These are phyloP conservation scores for Caenorhabditis sp. DNA, from an alignment of 2,888 invertebrate species.

Conservation along the genomic window DNA sequence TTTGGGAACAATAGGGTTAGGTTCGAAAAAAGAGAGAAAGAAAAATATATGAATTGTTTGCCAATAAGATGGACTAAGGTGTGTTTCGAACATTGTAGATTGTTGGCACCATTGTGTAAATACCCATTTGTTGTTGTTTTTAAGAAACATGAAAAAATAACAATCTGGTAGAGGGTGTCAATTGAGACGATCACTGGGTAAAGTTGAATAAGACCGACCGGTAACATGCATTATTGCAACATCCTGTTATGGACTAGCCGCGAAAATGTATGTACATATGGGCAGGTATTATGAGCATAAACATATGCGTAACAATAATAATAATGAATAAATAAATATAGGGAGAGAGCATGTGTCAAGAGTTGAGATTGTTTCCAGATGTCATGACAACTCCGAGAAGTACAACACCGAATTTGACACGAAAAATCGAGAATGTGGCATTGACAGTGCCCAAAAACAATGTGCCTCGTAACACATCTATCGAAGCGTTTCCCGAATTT, in stretches of 20 bases:
- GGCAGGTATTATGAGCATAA: not conserved
- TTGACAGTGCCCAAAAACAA: conserved; percentile 3
- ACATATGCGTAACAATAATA: not conserved
- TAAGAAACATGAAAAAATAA: too few relatives aligned
- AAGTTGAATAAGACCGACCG: conserved; percentile 1
- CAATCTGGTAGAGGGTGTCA: too few relatives aligned
- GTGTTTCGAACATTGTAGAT: not conserved
- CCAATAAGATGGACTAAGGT: not conserved
- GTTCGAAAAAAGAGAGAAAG: not conserved
- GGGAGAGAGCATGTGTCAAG: not conserved
- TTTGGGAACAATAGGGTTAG: conserved; percentile 2
- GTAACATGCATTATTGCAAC: conserved; percentile 9
- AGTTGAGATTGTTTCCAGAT: conserved; percentile 15
- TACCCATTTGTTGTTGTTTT: not conserved
- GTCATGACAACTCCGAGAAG: conserved; percentile 15
- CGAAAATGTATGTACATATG: not conserved
- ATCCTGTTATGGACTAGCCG: conserved; percentile 9
- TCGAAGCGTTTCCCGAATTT: conserved; percentile 53
- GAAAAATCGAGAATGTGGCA: not conserved
- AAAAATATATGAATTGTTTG: not conserved
- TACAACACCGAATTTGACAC: conserved; percentile 21
- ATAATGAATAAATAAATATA: not conserved
- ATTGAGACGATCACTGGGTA: not conserved
- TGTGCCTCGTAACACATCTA: conserved; percentile 1
- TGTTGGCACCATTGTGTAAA: not conserved